Conservation (phyloP, 2,888 invertebrate species). For the Eulithis testata region DNA sequence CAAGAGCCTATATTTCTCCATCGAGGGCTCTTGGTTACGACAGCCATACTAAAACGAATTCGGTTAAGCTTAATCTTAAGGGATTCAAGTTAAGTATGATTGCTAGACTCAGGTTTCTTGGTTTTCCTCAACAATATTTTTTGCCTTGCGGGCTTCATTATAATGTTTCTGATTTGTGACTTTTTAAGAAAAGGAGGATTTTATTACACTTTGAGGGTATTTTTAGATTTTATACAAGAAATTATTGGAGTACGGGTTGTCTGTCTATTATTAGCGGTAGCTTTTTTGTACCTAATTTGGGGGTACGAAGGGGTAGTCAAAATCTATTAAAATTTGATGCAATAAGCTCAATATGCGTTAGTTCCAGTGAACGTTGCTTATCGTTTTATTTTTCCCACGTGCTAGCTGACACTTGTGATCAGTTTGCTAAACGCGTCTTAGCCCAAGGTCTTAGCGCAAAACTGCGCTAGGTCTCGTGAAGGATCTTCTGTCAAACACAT, state of each 20-base stretch:
- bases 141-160: slow-evolving; percentile 32
- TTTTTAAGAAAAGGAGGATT: slow-evolving; percentile 5
- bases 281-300: neutral
- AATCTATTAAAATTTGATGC: too few relatives aligned
- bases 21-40: slow-evolving; percentile 25
- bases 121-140: slow-evolving; percentile 38
- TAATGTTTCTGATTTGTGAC: slow-evolving; percentile 29
- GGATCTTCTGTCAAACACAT: too few relatives aligned
- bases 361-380: too few relatives aligned
- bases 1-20: slow-evolving; percentile 16
- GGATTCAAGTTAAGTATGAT: slow-evolving; percentile 48
- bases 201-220: neutral
- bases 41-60: slow-evolving; percentile 39
- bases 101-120: slow-evolving; percentile 41
- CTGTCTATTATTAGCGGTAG: too few relatives aligned
- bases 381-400: too few relatives aligned
- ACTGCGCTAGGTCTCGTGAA: too few relatives aligned
- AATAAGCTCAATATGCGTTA: too few relatives aligned
- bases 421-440: too few relatives aligned
- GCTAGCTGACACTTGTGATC: too few relatives aligned
- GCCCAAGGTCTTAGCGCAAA: too few relatives aligned
- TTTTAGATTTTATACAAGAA: neutral
- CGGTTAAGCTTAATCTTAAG: slow-evolving; percentile 43
- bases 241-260: too few relatives aligned
- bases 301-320: too few relatives aligned